These are phyloP conservation scores for Aleiodes leptofemur DNA, from an alignment of 2,888 invertebrate species.

Conservation along the genomic window DNA sequence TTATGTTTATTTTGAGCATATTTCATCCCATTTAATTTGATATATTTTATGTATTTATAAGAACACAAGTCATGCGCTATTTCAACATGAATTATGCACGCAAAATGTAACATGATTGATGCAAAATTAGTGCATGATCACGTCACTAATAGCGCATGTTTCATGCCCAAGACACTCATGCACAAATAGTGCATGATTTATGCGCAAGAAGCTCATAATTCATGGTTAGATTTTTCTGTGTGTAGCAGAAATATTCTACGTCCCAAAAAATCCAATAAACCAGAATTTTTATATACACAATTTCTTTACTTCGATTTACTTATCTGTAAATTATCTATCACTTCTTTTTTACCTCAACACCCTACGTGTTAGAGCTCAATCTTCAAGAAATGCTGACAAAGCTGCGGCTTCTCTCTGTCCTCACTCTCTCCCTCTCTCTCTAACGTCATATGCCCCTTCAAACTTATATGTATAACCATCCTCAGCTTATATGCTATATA, in stretches of 20 bases:
- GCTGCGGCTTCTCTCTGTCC: conserved; percentile 42
- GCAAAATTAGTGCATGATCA: no score
- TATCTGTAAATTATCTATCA: conserved; percentile 11
- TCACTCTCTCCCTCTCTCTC: background rate
- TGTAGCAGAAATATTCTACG: background rate
- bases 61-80: no score
- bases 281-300: background rate
- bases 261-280: background rate
- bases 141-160: no score
- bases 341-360: conserved; percentile 26
- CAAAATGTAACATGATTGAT: no score
- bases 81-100: no score
- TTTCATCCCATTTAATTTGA: no score
- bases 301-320: conserved; percentile 1
- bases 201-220: no score
- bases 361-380: conserved; percentile 45
- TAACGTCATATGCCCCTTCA: conserved; percentile 8
- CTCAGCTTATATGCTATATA: conserved; percentile 30
- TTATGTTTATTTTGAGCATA: no score
- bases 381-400: conserved; percentile 46
- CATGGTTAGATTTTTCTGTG: no score
- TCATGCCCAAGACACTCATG: no score
- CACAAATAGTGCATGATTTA: no score
- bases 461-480: conserved; percentile 15
- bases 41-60: no score